Conservation (phyloP, 1,140 invertebrate genomes). For the Platyscapa corneri region DNA sequence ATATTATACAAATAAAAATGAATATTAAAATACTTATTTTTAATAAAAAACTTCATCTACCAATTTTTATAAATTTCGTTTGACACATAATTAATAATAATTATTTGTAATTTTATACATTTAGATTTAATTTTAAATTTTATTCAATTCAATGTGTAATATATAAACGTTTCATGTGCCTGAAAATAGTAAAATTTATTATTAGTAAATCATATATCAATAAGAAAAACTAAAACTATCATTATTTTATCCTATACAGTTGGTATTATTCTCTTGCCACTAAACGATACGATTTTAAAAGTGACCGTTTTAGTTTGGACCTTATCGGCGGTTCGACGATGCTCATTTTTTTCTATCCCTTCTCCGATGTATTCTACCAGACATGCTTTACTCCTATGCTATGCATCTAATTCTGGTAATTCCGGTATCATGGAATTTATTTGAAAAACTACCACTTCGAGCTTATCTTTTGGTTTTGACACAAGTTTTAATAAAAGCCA, state of each 20-base stretch:
- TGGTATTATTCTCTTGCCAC: not conserved
- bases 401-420: not conserved
- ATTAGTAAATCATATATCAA: no score
- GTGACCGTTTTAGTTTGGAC: constrained; percentile 33
- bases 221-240: no score
- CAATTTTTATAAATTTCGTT: no score
- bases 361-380: not conserved
- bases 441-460: not conserved
- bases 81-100: no score
- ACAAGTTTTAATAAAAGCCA: not conserved
- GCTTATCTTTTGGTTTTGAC: not conserved
- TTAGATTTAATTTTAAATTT: no score
- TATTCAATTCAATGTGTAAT: no score
- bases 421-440: constrained; percentile 4
- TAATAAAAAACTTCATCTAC: no score
- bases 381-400: not conserved
- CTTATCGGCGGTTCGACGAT: not conserved
- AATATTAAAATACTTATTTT: no score
- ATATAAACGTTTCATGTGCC: no score
- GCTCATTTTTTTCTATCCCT: constrained; percentile 2
- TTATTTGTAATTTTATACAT: no score
- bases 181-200: no score
- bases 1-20: no score
- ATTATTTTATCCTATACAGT: constrained; percentile 17
- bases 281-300: constrained; percentile 11